A percentile compares a stretch with the other conserved stretches of the same genome.
phyloP scores from a whole-genome alignment of 1,140 invertebrate genomes.

The Tetragonula clypearis region DNA sequence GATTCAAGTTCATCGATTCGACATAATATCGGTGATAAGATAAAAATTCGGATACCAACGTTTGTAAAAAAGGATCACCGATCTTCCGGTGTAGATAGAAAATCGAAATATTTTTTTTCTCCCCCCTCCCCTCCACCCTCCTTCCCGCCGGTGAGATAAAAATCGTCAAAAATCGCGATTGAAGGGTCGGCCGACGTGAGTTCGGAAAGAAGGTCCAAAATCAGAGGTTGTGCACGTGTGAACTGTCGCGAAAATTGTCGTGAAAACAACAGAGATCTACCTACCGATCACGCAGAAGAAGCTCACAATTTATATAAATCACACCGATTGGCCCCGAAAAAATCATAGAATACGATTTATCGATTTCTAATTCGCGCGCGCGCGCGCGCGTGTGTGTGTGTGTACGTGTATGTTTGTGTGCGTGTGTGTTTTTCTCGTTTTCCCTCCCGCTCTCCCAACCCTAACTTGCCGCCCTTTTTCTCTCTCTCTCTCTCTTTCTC shows the following conservation, averaged over 20 bases:
- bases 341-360: constrained; percentile 65
- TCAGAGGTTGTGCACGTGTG: neutral
- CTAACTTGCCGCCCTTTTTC: neutral
- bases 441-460: neutral
- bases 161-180: constrained; percentile 11
- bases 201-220: neutral
- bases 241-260: neutral
- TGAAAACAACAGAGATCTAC: constrained; percentile 27
- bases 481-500: neutral
- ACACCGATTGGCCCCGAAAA: constrained; percentile 71
- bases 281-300: constrained; percentile 22
- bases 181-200: neutral
- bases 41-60: neutral
- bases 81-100: neutral
- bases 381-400: no score
- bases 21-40: neutral
- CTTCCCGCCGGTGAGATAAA: neutral
- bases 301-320: constrained; percentile 23
- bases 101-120: constrained; percentile 1
- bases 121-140: no score
- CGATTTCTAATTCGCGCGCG: constrained; percentile 24
- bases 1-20: no score
- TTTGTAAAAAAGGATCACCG: neutral
- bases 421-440: neutral
- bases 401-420: no score